Evolutionary conservation across 2,113 vertebrate species (phyloP).

Genomic region (Petroica traversi): DNA sequence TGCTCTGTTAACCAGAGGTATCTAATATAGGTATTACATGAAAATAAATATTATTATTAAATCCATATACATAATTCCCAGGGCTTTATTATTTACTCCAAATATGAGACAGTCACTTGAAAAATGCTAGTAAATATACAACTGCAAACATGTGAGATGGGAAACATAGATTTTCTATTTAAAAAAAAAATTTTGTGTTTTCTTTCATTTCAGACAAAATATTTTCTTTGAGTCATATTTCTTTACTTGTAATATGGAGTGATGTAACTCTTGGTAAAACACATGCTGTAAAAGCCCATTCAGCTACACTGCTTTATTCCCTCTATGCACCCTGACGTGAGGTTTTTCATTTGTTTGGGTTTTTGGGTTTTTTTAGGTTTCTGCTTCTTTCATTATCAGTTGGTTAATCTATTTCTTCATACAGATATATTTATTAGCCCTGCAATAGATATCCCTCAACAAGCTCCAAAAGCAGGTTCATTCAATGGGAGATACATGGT

Average conservation of each 20-base stretch:
- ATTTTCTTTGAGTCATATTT: neutral
- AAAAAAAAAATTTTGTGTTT: neutral
- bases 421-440: neutral
- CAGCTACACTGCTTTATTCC: neutral
- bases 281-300: neutral
- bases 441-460: neutral
- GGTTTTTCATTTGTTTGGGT: neutral
- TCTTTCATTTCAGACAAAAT: neutral
- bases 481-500: neutral
- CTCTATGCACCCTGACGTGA: neutral
- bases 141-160: constrained; percentile 9
- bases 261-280: neutral
- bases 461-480: neutral
- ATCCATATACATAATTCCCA: neutral
- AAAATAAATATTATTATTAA: constrained; percentile 1
- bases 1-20: neutral
- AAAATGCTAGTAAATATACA: constrained; percentile 47
- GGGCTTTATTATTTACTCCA: constrained; percentile 8
- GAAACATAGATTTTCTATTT: neutral
- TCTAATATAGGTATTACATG: neutral
- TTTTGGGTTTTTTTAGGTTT: neutral
- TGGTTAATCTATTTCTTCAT: neutral
- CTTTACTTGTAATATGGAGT: neutral
- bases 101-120: neutral
- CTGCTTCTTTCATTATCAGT: neutral